phyloP scores from a whole-genome alignment of 2,888 invertebrate genomes.

The Automeris io region DNA sequence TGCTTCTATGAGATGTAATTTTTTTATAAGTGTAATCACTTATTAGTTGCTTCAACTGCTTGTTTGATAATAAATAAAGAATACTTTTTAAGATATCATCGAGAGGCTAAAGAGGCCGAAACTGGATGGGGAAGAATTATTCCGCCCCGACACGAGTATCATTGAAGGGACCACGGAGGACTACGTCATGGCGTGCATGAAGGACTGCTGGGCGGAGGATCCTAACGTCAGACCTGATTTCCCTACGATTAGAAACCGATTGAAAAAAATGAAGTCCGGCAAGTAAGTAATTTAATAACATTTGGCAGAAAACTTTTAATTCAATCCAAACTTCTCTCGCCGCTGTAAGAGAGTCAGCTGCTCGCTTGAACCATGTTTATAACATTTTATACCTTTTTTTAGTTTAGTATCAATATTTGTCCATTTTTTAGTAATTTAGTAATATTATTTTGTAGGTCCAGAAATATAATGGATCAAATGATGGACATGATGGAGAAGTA shows the following conservation, averaged over 20 bases:
- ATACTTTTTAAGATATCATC: constrained; percentile 83
- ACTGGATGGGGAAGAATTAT: constrained; percentile 81
- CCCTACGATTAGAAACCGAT: constrained; percentile 82
- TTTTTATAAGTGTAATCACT: no score
- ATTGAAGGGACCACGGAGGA: constrained; percentile 84
- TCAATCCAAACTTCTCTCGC: no score
- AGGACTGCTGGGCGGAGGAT: constrained; percentile 93
- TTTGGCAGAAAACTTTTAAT: no score
- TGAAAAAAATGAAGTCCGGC: constrained; percentile 94
- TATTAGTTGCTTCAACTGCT: no score
- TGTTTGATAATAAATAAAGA: not conserved
- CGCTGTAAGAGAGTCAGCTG: no score
- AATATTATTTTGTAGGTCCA: constrained; percentile 77
- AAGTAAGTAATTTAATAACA: constrained; percentile 84
- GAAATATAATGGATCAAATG: constrained; percentile 98
- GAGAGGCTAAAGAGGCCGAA: constrained; percentile 86
- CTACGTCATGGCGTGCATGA: constrained; percentile 88
- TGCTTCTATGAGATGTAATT: no score
- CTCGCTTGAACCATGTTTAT: no score
- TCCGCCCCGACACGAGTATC: constrained; percentile 87
- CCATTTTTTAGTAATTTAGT: no score
- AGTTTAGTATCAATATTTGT: no score
- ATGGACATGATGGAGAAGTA: constrained; percentile 99
- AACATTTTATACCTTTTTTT: no score
- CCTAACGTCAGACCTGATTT: constrained; percentile 92